phyloP scores from a whole-genome alignment of 2,113 vertebrate species.

The Polypterus bichir region DNA sequence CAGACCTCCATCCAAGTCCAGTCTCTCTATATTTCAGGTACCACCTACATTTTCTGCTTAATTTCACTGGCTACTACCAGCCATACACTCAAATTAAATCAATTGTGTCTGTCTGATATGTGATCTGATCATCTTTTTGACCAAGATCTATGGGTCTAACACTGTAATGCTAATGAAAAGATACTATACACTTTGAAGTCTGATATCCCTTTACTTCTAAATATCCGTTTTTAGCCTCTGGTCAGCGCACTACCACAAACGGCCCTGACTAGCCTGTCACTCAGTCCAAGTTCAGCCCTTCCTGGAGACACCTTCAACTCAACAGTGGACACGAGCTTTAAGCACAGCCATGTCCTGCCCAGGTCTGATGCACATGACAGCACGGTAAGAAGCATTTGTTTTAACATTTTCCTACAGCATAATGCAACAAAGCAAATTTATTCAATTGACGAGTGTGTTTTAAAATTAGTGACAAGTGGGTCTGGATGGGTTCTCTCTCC shows the following conservation, averaged over 20 bases:
- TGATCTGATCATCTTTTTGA: not conserved
- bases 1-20: conserved; percentile 58
- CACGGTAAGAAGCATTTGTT: conserved; percentile 49
- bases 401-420: too few relatives aligned
- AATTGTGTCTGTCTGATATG: not conserved
- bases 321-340: conserved; percentile 60
- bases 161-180: not conserved
- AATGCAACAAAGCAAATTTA: too few relatives aligned
- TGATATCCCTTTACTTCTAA: conserved; percentile 6
- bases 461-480: too few relatives aligned
- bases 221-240: conserved; percentile 40
- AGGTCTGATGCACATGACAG: conserved; percentile 46
- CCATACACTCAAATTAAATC: too few relatives aligned
- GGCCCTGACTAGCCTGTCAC: conserved; percentile 57
- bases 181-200: too few relatives aligned
- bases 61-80: too few relatives aligned
- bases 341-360: conserved; percentile 34
- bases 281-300: conserved; percentile 72
- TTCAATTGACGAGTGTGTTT: too few relatives aligned
- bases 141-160: not conserved
- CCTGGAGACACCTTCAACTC: conserved; percentile 84
- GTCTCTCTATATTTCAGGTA: conserved; percentile 91
- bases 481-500: too few relatives aligned
- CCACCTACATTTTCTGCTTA: too few relatives aligned
- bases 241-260: conserved; percentile 64